Evolutionary conservation across 2,888 invertebrate species (phyloP), one percentile per base, ranked within the genome.

Genomic region (Himalopsyche japonica): DNA sequence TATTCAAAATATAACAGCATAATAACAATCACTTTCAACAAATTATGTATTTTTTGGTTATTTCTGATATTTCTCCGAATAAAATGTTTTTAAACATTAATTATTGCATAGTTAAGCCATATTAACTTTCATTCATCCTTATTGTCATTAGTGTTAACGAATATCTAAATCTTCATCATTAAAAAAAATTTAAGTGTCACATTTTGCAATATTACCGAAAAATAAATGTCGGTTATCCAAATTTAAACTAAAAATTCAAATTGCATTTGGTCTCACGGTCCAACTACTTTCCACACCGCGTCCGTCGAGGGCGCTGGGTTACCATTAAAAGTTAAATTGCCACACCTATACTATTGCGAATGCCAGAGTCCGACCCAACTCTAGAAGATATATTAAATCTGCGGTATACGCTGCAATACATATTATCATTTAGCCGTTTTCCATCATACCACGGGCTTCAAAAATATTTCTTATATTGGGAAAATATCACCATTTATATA

Each of bases 281-380:
- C 15, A 57, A 57, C 20, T 57, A 57, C 57, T 57, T 57, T 57
- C 20, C 57, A 57, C 57, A 57, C 57, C 57, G 57, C 57, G 32
- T 32, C 76, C 34, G 32, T 76, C 32, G 76, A 30, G 30, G 30
- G 76, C 76, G 30, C 76, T 76, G 76, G 76, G 30, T 76, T 34
- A 76, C 76, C 76, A 76, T 76, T 76, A 76, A 76, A 76, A 76
- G 76, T 76, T 76, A 76, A 76, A 76, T 76, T 76, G 76, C 76
- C 76, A 76, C 34, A 76, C 32, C 32, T 76, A 30, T 76, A 76
- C 76, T 27, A 34, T 34, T 27, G 5, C 76, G 30, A 76, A 34
- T 3, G 57, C 7, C 20, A 24, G 10, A n/a, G 57, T 15, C 30
- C 8, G 8, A 76, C 43, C 15, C 43, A 15, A 27, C 34, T 76